Evolutionary conservation across 2,888 invertebrate genomes (phyloP).

Genomic region (Anthophora plumipes): DNA sequence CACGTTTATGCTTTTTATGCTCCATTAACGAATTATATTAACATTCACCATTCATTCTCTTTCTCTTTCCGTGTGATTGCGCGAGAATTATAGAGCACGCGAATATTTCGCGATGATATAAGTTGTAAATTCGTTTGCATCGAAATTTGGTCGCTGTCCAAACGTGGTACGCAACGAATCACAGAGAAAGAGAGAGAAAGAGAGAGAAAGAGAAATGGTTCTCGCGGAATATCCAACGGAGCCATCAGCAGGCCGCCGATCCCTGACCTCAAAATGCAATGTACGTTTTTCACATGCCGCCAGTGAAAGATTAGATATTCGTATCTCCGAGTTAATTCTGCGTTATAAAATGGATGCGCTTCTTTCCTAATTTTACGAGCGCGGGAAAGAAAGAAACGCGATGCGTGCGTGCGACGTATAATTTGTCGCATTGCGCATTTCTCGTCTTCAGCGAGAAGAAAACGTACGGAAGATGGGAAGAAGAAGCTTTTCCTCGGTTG

Average conservation of each 20-base stretch:
- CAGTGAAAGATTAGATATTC: conserved; percentile 53
- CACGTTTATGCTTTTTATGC: not conserved
- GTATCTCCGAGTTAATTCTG: conserved; percentile 54
- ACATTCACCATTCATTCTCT: not conserved
- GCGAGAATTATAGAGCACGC: not conserved
- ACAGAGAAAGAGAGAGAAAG: conserved; percentile 13
- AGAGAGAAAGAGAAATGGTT: too few species aligned
- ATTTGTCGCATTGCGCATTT: conserved; percentile 13
- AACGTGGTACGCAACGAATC: conserved; percentile 23
- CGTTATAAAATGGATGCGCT: conserved; percentile 43
- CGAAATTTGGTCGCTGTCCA: conserved; percentile 50
- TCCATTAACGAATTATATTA: not conserved
- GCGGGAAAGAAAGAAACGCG: too few species aligned
- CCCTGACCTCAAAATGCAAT: conserved; percentile 62
- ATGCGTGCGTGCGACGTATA: not conserved
- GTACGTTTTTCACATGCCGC: conserved; percentile 32
- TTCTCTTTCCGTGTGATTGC: not conserved
- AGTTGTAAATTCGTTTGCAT: conserved; percentile 23
- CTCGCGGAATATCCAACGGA: conserved; percentile 41
- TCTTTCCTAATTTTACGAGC: conserved; percentile 46
- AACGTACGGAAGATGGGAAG: too few species aligned
- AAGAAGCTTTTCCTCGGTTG: not conserved
- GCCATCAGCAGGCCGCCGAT: conserved; percentile 61
- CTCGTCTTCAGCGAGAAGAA: not conserved
- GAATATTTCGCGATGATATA: not conserved